Conservation (phyloP, 2,888 invertebrate species). For the Bursaphelenchus okinawaensis region DNA sequence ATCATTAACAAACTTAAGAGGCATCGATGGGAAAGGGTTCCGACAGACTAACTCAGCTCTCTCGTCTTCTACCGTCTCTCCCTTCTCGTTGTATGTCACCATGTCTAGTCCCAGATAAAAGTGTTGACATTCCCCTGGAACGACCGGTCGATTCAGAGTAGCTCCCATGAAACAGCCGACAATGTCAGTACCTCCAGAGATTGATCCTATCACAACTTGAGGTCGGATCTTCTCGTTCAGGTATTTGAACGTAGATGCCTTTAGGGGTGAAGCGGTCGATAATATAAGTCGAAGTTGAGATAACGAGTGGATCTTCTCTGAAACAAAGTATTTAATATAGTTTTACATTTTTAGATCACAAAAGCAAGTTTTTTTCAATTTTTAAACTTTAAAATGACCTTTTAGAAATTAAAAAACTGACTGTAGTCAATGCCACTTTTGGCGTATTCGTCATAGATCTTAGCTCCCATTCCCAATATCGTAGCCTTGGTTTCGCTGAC, state of each 20-base stretch:
- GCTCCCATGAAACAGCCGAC: constrained; percentile 65
- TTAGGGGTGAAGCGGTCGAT: constrained; percentile 60
- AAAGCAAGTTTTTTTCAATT: too few species aligned
- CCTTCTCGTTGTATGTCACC: constrained; percentile 61
- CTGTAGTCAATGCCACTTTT: constrained; percentile 55
- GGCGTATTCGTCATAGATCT: constrained; percentile 63
- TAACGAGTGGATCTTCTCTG: constrained; percentile 61
- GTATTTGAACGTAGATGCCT: constrained; percentile 63
- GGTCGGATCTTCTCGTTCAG: constrained; percentile 62
- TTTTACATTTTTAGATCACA: too few species aligned
- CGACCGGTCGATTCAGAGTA: constrained; percentile 62
- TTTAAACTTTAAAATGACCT: background rate
- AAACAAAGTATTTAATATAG: constrained; percentile 19
- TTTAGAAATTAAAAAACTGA: constrained; percentile 17
- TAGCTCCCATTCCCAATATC: constrained; percentile 64
- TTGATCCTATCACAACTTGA: constrained; percentile 45
- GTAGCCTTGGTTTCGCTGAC: constrained; percentile 59
- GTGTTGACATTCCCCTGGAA: constrained; percentile 64
- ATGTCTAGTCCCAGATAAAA: constrained; percentile 63
- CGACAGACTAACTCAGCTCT: constrained; percentile 64
- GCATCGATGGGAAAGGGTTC: constrained; percentile 65
- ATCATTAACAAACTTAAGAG: constrained; percentile 63
- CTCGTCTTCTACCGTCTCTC: constrained; percentile 60
- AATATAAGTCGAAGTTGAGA: constrained; percentile 61
- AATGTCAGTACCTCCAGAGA: constrained; percentile 64